Evolutionary conservation across 2,113 vertebrate genomes (phyloP).

Genomic region (Rhipidura dahli): DNA sequence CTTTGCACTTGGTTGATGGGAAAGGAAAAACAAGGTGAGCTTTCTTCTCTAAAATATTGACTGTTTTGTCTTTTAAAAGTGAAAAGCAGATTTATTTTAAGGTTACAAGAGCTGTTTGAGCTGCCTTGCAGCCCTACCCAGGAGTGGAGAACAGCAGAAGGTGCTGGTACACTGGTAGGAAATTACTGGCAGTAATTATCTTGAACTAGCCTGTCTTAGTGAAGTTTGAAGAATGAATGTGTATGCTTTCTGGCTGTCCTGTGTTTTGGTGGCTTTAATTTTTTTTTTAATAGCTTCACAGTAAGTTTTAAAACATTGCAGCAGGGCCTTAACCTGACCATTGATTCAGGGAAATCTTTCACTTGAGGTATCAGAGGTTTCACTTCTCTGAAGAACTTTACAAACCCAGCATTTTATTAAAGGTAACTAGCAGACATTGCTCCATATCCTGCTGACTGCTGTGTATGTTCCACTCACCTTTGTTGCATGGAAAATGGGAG

Average conservation of each 20-base stretch:
- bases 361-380: neutral
- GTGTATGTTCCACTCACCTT: neutral
- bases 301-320: neutral
- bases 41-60: neutral
- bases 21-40: neutral
- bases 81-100: neutral
- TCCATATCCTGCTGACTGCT: neutral
- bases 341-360: neutral
- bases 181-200: neutral
- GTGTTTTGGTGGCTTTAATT: neutral
- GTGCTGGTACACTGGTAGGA: neutral
- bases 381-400: neutral
- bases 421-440: neutral
- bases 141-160: neutral
- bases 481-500: neutral
- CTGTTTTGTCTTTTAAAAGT: neutral
- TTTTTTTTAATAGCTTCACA: neutral
- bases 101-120: neutral
- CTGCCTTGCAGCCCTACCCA: neutral
- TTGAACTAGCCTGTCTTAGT: constrained; percentile 9
- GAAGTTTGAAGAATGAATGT: constrained; percentile 24
- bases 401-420: neutral
- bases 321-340: neutral
- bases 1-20: neutral
- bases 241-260: neutral